Evolutionary conservation across 2,113 vertebrate species (phyloP).

Genomic region (Butastur rufipennis): DNA sequence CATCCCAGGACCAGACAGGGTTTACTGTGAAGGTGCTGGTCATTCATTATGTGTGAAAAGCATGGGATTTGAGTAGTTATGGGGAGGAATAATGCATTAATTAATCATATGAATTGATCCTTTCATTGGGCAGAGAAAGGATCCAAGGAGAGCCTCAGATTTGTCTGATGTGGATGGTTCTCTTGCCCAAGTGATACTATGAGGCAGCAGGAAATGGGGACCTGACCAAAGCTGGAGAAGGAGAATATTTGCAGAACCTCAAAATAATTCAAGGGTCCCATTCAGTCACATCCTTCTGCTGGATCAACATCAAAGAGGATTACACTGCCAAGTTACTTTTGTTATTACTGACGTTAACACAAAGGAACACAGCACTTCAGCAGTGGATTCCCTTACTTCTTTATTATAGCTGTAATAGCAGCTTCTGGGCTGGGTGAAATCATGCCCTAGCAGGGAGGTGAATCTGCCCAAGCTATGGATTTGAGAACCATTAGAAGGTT

Average conservation of each 20-base stretch:
- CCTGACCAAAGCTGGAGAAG: background rate
- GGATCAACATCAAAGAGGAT: background rate
- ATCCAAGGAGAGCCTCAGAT: background rate
- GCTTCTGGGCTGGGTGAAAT: background rate
- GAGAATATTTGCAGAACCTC: background rate
- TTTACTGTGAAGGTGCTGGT: background rate
- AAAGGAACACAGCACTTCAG: background rate
- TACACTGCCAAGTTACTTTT: background rate
- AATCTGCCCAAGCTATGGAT: background rate
- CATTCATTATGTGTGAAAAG: background rate
- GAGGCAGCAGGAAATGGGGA: background rate
- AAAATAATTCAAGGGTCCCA: background rate
- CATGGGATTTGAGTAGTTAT: background rate
- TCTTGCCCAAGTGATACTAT: background rate
- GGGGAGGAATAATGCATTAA: background rate
- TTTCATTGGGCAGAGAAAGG: background rate
- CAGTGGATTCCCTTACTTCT: background rate
- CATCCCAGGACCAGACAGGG: background rate
- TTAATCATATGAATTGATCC: background rate
- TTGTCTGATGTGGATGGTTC: background rate
- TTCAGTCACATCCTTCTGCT: background rate
- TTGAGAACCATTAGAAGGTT: background rate
- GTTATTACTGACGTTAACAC: background rate
- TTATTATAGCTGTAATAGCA: background rate
- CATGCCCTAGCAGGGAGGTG: background rate